Percentiles rank a stretch among this genome's conserved stretches.
phyloP scores from a whole-genome alignment of 2,888 invertebrate species.

The Dioctria rufipes region DNA sequence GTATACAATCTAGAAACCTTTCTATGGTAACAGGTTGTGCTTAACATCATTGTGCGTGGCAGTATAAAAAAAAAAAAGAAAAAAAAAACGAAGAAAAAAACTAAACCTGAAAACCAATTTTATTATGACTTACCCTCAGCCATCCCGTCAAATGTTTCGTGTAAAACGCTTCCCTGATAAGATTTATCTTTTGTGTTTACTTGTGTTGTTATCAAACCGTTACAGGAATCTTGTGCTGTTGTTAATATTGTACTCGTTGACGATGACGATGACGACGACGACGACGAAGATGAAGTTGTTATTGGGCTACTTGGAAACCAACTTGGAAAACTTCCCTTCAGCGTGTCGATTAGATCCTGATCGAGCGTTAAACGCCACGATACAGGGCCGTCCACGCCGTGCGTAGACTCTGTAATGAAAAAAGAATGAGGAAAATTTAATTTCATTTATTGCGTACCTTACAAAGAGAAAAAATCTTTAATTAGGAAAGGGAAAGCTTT shows the following conservation, averaged over 20 bases:
- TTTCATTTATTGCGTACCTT: neutral
- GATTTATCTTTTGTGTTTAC: conserved; percentile 64
- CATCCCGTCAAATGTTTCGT: conserved; percentile 71
- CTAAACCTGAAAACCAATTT: conserved; percentile 11
- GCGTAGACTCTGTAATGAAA: conserved; percentile 79
- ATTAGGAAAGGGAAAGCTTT: no score
- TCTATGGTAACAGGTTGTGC: conserved; percentile 30
- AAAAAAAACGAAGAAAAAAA: neutral
- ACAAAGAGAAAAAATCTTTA: neutral
- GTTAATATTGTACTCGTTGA: conserved; percentile 40
- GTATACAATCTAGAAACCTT: neutral
- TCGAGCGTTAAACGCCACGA: conserved; percentile 95
- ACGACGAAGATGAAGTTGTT: conserved; percentile 61
- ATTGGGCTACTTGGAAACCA: conserved; percentile 81
- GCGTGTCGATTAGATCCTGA: conserved; percentile 92
- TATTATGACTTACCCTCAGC: conserved; percentile 67
- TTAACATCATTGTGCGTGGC: conserved; percentile 11
- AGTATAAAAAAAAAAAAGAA: no score
- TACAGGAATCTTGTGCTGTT: conserved; percentile 63
- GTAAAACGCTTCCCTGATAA: conserved; percentile 68
- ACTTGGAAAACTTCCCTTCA: conserved; percentile 93
- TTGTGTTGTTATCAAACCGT: conserved; percentile 66
- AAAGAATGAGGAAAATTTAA: conserved; percentile 53
- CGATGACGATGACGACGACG: conserved; percentile 56
- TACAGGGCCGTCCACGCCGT: conserved; percentile 82